A percentile compares a stretch with the other conserved stretches of the same genome.
phyloP scores from a whole-genome alignment of 2,888 invertebrate species.

The Lasius fuliginosus region DNA sequence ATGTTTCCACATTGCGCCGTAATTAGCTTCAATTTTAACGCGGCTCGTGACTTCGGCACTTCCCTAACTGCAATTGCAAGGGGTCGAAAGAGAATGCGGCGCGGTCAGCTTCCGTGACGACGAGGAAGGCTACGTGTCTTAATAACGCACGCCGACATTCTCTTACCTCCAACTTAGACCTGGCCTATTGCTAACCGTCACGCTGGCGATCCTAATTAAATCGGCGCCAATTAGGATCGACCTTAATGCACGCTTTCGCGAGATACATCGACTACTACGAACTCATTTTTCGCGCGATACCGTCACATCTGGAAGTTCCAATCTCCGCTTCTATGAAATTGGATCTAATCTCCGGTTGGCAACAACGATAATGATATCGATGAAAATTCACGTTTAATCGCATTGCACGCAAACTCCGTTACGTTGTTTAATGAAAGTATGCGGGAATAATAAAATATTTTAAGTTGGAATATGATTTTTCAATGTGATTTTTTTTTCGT shows the following conservation, averaged over 20 bases:
- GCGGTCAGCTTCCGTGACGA: constrained; percentile 83
- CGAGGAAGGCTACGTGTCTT: constrained; percentile 82
- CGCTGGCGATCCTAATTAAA: constrained; percentile 85
- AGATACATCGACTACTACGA: constrained; percentile 78
- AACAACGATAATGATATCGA: constrained; percentile 38
- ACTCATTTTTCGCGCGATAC: constrained; percentile 77
- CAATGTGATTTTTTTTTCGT: too few relatives aligned
- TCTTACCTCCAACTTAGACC: constrained; percentile 82
- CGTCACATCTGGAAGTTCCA: constrained; percentile 44
- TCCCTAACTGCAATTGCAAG: constrained; percentile 45
- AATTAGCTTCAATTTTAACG: constrained; percentile 43
- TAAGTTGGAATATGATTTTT: neutral
- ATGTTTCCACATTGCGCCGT: constrained; percentile 10
- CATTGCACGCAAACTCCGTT: neutral
- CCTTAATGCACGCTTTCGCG: constrained; percentile 83
- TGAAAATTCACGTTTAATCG: constrained; percentile 43
- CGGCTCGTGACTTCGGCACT: constrained; percentile 49
- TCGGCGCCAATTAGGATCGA: constrained; percentile 85
- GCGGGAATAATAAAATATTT: neutral
- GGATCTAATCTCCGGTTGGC: constrained; percentile 41
- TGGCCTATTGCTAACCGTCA: constrained; percentile 84
- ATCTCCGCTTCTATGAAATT: constrained; percentile 48
- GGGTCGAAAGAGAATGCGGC: constrained; percentile 70
- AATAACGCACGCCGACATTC: constrained; percentile 82
- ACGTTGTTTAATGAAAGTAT: neutral